Evolutionary conservation across 2,113 vertebrate genomes (phyloP), one percentile per base, ranked within the genome.

Genomic region (Menidia beryllina): DNA sequence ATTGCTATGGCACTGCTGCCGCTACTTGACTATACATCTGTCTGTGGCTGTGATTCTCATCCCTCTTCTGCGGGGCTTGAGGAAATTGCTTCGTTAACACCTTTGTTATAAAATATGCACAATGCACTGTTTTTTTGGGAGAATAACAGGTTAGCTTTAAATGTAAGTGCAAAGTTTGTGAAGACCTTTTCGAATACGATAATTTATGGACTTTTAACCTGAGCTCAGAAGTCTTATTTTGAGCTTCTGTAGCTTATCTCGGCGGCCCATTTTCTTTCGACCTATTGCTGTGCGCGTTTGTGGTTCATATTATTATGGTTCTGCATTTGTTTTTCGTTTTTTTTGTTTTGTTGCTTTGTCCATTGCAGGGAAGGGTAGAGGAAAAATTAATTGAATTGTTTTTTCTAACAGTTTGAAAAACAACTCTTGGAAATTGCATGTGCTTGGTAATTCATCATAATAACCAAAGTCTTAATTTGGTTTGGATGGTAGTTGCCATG

Each of bases 391-490:
- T 76, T 52, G 39, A 43, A 62, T 78, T 83, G 23, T 48, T 80
- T 62, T 75, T 62, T 38, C 6, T 60, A 34, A 15, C n/a, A n/a
- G 30, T 78, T 70, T 72, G 56, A 86, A 82, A 81, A 88, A 82
- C 69, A 73, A 64, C 70, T 83, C 58, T 60, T 58, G 49, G 70
- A 79, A 83, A 83, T 79, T 78, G 73, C 73, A 14, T 52, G 53
- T 19, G 69, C 38, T 53, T 69, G 58, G 75, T 81, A 79, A 83
- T 83, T 75, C 74, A 77, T 70, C 71, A 81, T 41, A 79, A 75
- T 77, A 77, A 79, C 83, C 47, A 70, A 69, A 43, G 49, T 36
- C 34, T 76, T 86, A 62, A 84, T 86, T 82, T 74, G 51, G 56
- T 77, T 84, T 71, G 53, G 49, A 63, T 65, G 30, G 65, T 55